phyloP scores from a whole-genome alignment of 2,888 invertebrate species.

The Hesperia comma region DNA sequence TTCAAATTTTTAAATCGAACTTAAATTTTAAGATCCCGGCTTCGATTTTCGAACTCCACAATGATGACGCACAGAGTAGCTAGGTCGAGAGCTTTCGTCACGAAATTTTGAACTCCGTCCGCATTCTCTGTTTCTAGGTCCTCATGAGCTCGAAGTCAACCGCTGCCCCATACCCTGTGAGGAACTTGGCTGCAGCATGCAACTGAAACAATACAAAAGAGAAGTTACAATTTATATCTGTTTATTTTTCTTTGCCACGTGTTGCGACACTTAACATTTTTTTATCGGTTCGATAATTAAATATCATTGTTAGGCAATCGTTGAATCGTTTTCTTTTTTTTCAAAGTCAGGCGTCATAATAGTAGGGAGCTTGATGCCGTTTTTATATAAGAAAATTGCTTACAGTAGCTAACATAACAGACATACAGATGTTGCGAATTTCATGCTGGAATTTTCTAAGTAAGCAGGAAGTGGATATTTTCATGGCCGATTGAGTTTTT shows the following conservation, averaged over 20 bases:
- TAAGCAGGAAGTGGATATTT: no score
- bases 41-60: slow-evolving; percentile 5
- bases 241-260: background rate
- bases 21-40: slow-evolving; percentile 39
- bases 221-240: slow-evolving; percentile 26
- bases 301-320: slow-evolving; percentile 21
- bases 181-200: slow-evolving; percentile 71
- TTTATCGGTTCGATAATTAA: slow-evolving; percentile 19
- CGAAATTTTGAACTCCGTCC: slow-evolving; percentile 53
- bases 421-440: no score
- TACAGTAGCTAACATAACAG: no score
- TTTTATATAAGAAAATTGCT: no score
- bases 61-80: no score
- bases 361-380: background rate
- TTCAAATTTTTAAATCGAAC: slow-evolving; percentile 8
- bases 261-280: slow-evolving; percentile 14
- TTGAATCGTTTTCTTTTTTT: slow-evolving; percentile 5
- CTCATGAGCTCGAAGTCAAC: slow-evolving; percentile 61
- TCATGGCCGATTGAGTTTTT: no score
- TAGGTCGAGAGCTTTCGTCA: slow-evolving; percentile 56
- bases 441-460: no score
- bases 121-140: slow-evolving; percentile 51
- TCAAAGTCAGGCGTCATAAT: background rate
- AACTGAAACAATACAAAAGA: slow-evolving; percentile 72
- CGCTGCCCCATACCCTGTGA: slow-evolving; percentile 75